Conservation (phyloP, 2,113 vertebrate genomes). For the Perognathus longimembris region DNA sequence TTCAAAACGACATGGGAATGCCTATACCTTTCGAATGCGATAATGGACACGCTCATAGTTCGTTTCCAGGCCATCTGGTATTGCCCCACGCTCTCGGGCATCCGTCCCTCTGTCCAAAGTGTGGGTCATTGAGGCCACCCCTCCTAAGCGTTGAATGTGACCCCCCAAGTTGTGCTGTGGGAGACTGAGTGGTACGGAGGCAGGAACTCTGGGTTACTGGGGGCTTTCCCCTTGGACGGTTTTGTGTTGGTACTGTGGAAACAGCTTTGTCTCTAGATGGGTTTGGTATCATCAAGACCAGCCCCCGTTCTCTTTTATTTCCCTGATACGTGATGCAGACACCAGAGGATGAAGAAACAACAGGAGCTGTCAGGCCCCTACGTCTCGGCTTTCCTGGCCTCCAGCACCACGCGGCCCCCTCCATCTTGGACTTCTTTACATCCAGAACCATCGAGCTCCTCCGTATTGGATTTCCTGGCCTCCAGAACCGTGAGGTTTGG, state of each 20-base stretch:
- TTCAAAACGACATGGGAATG: neutral
- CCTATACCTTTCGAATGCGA: neutral
- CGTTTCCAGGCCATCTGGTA: neutral
- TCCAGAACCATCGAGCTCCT: neutral
- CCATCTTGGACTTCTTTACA: no score
- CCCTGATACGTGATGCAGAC: no score
- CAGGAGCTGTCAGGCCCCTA: neutral
- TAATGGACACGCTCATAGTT: neutral
- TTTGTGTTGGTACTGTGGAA: neutral
- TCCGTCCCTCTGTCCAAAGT: no score
- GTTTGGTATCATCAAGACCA: accelerated
- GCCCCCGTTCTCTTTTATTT: accelerated
- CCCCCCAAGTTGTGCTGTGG: neutral
- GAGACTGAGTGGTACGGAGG: neutral
- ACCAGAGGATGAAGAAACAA: neutral
- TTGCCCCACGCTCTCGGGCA: no score
- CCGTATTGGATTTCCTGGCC: no score
- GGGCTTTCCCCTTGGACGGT: accelerated
- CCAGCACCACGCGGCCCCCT: neutral
- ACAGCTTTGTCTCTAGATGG: neutral
- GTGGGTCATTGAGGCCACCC: accelerated
- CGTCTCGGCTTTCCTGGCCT: no score
- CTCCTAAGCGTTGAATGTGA: neutral
- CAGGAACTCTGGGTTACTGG: no score
- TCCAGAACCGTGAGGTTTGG: no score